Evolutionary conservation across 2,113 vertebrate species (phyloP).

Genomic region (Poeciliopsis retropinna): DNA sequence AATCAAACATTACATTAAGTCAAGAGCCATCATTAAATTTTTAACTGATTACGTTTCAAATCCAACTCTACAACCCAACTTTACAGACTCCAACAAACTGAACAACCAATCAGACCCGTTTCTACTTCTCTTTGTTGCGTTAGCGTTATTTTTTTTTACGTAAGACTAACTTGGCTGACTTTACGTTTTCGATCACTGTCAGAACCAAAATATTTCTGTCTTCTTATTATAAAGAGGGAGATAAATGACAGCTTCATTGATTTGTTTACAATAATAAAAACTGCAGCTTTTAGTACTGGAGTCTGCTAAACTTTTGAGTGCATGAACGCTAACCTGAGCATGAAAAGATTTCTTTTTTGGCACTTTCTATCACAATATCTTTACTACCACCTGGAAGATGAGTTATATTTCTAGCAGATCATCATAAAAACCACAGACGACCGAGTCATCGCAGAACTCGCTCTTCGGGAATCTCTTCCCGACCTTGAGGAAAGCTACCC

Average conservation of each 20-base stretch:
- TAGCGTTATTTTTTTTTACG: too few species aligned
- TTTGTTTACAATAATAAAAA: too few species aligned
- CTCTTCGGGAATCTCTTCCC: slow-evolving; percentile 56
- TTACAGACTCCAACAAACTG: neutral
- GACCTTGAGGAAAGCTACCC: slow-evolving; percentile 67
- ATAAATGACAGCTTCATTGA: too few species aligned
- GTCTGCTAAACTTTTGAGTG: neutral
- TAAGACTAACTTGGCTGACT: too few species aligned
- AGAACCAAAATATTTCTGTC: too few species aligned
- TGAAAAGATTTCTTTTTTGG: slow-evolving; percentile 26
- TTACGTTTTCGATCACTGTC: too few species aligned
- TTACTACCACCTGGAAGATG: slow-evolving; percentile 50
- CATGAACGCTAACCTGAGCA: neutral
- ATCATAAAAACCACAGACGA: slow-evolving; percentile 53
- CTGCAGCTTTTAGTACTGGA: too few species aligned
- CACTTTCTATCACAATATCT: slow-evolving; percentile 28
- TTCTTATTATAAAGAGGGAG: too few species aligned
- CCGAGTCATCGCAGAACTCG: slow-evolving; percentile 59
- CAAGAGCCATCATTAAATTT: too few species aligned
- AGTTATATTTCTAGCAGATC: slow-evolving; percentile 43
- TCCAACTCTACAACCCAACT: too few species aligned
- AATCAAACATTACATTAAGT: too few species aligned
- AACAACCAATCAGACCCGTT: neutral
- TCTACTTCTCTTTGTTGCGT: neutral
- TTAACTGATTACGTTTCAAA: too few species aligned